These are phyloP conservation scores for Neostethus bicornis DNA, from an alignment of 2,797 vertebrate species.

Conservation along the genomic window DNA sequence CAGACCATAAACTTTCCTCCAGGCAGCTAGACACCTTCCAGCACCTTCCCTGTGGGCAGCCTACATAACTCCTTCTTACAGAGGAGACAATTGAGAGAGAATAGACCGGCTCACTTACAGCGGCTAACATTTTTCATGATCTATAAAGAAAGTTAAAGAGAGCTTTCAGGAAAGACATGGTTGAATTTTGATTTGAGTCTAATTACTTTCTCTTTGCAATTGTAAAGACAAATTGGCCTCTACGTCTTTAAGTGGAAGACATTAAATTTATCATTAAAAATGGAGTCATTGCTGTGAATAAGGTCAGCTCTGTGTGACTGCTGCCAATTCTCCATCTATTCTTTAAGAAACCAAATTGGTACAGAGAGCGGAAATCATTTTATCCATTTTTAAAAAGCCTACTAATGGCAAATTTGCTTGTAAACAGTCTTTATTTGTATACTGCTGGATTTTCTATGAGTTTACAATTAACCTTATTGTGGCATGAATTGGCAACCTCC, in stretches of 20 bases:
- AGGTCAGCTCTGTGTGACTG: constrained; percentile 7
- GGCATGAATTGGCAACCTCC: constrained; percentile 20
- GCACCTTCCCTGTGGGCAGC: constrained; percentile 50
- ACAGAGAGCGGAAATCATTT: constrained; percentile 7
- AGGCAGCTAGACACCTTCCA: constrained; percentile 52
- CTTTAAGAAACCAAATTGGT: constrained; percentile 8
- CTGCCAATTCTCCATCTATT: constrained; percentile 23
- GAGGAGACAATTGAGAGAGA: constrained; percentile 35
- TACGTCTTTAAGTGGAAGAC: constrained; percentile 22
- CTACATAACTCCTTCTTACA: constrained; percentile 59
- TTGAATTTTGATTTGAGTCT: constrained; percentile 31
- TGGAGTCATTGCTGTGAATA: constrained; percentile 42
- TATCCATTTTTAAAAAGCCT: constrained; percentile 5
- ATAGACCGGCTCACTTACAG: constrained; percentile 33
- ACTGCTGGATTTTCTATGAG: constrained; percentile 9
- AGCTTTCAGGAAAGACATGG: constrained; percentile 23
- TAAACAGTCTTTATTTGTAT: constrained; percentile 3
- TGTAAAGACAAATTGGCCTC: constrained; percentile 27
- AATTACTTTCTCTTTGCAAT: constrained; percentile 35
- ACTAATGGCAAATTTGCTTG: constrained; percentile 21
- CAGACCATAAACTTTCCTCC: constrained; percentile 69
- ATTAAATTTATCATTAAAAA: constrained; percentile 39
- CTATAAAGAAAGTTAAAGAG: constrained; percentile 13
- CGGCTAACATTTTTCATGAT: constrained; percentile 23
- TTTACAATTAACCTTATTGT: constrained; percentile 25